These are phyloP conservation scores for Serripes groenlandicus DNA, from an alignment of 2,888 invertebrate species.

Conservation along the genomic window DNA sequence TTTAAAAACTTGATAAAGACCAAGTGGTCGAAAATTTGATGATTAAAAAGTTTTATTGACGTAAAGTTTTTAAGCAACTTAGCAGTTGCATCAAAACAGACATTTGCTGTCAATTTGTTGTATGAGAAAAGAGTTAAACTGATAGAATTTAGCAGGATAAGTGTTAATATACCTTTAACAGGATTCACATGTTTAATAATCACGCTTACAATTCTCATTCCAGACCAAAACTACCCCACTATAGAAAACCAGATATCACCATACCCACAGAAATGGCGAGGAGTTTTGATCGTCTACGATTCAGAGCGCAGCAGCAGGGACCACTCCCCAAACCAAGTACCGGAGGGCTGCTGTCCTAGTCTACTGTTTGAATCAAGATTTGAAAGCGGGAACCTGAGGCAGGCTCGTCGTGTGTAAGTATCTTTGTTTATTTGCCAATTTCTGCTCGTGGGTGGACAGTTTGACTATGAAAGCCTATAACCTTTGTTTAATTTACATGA, in stretches of 20 bases:
- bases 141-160: background rate
- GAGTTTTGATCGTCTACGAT: conserved; percentile 84
- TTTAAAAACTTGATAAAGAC: too few relatives aligned
- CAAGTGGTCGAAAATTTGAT: too few relatives aligned
- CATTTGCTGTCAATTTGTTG: too few relatives aligned
- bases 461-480: too few relatives aligned
- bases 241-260: conserved; percentile 81
- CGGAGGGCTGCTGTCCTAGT: conserved; percentile 83
- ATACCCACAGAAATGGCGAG: conserved; percentile 82
- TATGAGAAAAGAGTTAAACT: background rate
- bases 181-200: background rate
- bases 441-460: too few relatives aligned
- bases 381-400: conserved; percentile 85
- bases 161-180: background rate
- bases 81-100: too few relatives aligned
- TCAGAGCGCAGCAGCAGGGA: conserved; percentile 83
- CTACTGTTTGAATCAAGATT: conserved; percentile 86
- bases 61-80: too few relatives aligned
- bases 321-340: conserved; percentile 76
- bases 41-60: too few relatives aligned
- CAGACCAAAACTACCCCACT: conserved; percentile 75
- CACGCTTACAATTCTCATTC: conserved; percentile 16
- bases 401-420: conserved; percentile 85
- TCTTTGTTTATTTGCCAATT: background rate
- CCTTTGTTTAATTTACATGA: too few relatives aligned